Percentiles rank a stretch among this genome's conserved stretches.
Conservation (phyloP, 2,797 vertebrate genomes). For the Okamejei kenojei region DNA sequence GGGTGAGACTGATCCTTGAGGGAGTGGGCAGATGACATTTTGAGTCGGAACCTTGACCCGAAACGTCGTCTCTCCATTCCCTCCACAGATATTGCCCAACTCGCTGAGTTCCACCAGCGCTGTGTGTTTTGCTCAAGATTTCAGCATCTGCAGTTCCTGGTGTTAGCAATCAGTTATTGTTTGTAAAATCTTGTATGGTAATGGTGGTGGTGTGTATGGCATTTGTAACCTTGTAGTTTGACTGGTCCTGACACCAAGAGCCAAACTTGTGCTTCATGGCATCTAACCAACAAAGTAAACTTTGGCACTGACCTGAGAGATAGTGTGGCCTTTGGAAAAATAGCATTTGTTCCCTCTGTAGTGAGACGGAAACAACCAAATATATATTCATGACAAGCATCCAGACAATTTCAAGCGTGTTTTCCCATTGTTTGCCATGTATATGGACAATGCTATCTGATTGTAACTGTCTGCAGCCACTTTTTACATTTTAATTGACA, state of each 20-base stretch:
- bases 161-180: neutral
- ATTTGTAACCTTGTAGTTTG: neutral
- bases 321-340: neutral
- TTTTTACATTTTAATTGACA: neutral
- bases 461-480: neutral
- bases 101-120: no score
- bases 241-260: neutral
- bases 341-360: neutral
- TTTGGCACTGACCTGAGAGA: neutral
- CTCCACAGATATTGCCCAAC: no score
- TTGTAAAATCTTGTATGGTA: neutral
- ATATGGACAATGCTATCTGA: neutral
- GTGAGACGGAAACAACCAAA: neutral
- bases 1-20: no score
- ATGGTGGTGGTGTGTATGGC: neutral
- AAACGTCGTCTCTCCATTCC: no score
- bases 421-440: neutral
- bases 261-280: neutral
- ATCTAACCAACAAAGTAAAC: neutral
- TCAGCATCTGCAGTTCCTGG: no score
- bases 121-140: no score
- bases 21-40: no score
- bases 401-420: neutral
- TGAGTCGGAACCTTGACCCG: no score
- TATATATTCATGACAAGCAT: neutral